These are phyloP conservation scores for Erannis defoliaria DNA, from an alignment of 2,888 invertebrate species.

Conservation along the genomic window DNA sequence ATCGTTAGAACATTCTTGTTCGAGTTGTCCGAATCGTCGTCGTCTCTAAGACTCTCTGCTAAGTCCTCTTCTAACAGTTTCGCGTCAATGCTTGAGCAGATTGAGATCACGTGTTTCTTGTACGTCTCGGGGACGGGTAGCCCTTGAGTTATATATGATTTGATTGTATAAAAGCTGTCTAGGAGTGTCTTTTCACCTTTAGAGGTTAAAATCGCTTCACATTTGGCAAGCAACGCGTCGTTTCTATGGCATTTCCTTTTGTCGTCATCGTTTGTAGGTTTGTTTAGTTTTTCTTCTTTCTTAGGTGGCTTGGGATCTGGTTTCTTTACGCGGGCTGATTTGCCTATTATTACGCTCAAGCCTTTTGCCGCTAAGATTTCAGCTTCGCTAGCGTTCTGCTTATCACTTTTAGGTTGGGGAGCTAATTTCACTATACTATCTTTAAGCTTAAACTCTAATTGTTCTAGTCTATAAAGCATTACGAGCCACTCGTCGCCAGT, in stretches of 20 bases:
- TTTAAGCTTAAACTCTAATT: constrained; percentile 68
- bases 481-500: constrained; percentile 79
- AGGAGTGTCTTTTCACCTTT: constrained; percentile 74
- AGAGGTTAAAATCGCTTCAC: constrained; percentile 72
- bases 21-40: constrained; percentile 33
- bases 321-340: constrained; percentile 63
- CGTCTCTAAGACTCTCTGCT: constrained; percentile 59
- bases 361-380: constrained; percentile 80
- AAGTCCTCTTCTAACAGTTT: constrained; percentile 72
- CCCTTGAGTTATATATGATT: constrained; percentile 75
- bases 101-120: constrained; percentile 75
- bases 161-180: constrained; percentile 78
- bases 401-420: constrained; percentile 49
- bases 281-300: constrained; percentile 43
- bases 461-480: constrained; percentile 72
- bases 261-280: constrained; percentile 44
- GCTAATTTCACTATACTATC: constrained; percentile 64
- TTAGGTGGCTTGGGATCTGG: constrained; percentile 52
- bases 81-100: constrained; percentile 75
- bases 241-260: constrained; percentile 64
- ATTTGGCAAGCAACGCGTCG: constrained; percentile 71
- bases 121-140: constrained; percentile 75
- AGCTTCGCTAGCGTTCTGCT: constrained; percentile 69
- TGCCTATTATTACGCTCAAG: constrained; percentile 77
- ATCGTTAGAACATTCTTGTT: constrained; percentile 48